Evolutionary conservation across 2,797 vertebrate species (phyloP).

Genomic region (Staurois parvus): DNA sequence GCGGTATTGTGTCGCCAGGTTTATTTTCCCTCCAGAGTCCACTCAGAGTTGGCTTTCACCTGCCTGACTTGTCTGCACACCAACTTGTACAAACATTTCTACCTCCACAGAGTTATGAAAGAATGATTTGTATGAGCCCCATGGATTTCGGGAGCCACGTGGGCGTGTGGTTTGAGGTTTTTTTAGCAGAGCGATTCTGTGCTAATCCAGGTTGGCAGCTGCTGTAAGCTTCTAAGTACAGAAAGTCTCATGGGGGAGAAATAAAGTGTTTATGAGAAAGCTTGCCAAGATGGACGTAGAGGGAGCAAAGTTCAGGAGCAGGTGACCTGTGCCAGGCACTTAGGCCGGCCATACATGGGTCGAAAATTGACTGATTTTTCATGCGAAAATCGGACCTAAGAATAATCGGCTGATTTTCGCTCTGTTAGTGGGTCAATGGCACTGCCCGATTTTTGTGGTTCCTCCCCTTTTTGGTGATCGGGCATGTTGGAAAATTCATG

Average conservation of each 20-base stretch:
- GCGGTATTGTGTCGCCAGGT: background rate
- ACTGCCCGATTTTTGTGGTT: no score
- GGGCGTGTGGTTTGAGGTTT: background rate
- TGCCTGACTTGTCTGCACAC: slow-evolving; percentile 30
- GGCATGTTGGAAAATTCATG: no score
- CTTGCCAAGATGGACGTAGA: background rate
- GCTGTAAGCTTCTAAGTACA: slow-evolving; percentile 7
- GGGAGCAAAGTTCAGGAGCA: background rate
- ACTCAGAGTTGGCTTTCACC: background rate
- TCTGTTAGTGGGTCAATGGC: no score
- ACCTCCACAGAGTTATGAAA: slow-evolving; percentile 26
- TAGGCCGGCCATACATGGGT: no score
- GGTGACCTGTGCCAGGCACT: background rate
- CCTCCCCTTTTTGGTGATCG: no score
- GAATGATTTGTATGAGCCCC: slow-evolving; percentile 30
- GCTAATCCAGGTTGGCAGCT: background rate
- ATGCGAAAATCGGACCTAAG: no score
- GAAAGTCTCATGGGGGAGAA: background rate
- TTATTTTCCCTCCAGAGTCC: background rate
- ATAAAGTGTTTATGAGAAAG: background rate
- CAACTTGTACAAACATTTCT: slow-evolving; percentile 12
- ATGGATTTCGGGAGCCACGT: background rate
- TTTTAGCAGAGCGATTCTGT: background rate
- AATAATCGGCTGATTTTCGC: no score
- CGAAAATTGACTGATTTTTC: no score